phyloP scores from a whole-genome alignment of 2,888 invertebrate genomes.

The Brachycybe producta region DNA sequence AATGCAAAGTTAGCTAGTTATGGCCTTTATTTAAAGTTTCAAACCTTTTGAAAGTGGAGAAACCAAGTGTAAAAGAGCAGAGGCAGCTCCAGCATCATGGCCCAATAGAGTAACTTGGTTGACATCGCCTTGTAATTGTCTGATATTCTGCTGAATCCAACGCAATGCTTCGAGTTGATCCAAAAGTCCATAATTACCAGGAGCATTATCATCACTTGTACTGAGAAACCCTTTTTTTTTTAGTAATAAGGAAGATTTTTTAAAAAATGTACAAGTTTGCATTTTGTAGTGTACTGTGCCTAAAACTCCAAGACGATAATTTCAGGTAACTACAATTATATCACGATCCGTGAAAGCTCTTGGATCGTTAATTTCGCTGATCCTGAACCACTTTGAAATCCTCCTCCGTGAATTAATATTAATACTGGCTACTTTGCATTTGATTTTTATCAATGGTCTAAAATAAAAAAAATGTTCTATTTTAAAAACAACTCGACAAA shows the following conservation, averaged over 20 bases:
- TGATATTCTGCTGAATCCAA: constrained; percentile 16
- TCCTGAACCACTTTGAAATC: no score
- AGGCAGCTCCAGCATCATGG: constrained; percentile 17
- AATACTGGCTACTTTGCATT: no score
- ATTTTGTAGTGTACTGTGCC: no score
- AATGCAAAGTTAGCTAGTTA: no score
- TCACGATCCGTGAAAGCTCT: not conserved
- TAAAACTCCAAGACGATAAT: constrained; percentile 3
- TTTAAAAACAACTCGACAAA: no score
- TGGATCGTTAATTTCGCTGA: not conserved
- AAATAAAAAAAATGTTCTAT: no score
- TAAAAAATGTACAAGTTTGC: no score
- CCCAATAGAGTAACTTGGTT: constrained; percentile 14
- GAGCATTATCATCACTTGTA: not conserved
- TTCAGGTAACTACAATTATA: not conserved
- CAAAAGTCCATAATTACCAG: constrained; percentile 13
- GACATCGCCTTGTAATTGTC: constrained; percentile 11
- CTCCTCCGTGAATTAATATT: no score
- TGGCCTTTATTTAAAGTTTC: no score
- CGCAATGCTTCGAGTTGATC: constrained; percentile 13
- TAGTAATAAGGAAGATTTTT: not conserved
- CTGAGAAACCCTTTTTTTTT: constrained; percentile 13
- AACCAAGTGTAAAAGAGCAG: constrained; percentile 11
- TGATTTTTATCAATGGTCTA: no score
- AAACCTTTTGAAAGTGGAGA: constrained; percentile 15